Conservation (phyloP, 2,797 vertebrate genomes). For the Podarcis siculus region DNA sequence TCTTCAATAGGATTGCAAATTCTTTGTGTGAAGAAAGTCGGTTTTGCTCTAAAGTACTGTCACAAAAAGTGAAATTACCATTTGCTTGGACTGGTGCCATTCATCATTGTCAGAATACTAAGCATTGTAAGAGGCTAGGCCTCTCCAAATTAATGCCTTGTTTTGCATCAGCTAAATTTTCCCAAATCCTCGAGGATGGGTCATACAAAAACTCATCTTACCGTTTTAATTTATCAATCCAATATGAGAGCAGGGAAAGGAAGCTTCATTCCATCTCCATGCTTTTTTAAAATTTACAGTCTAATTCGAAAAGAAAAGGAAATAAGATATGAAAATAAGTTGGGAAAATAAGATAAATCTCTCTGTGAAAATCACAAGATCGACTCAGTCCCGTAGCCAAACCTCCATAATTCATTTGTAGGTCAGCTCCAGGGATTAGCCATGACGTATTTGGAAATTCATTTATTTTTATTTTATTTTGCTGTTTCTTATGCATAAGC, state of each 20-base stretch:
- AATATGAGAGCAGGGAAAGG: slow-evolving; percentile 85
- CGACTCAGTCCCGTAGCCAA: slow-evolving; percentile 83
- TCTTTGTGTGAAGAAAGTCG: slow-evolving; percentile 97
- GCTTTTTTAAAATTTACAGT: slow-evolving; percentile 90
- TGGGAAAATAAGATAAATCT: slow-evolving; percentile 94
- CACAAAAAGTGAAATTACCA: slow-evolving; percentile 99
- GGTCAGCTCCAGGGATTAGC: slow-evolving; percentile 88
- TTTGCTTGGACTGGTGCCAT: slow-evolving; percentile 99
- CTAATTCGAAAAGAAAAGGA: slow-evolving; percentile 96
- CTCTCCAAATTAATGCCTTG: slow-evolving; percentile 99
- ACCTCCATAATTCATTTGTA: slow-evolving; percentile 86
- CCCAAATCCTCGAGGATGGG: slow-evolving; percentile 99
- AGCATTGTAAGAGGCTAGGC: slow-evolving; percentile 93
- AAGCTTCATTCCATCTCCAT: slow-evolving; percentile 79
- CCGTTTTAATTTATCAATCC: slow-evolving; percentile 96
- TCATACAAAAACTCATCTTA: slow-evolving; percentile 89
- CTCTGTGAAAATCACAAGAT: slow-evolving; percentile 85
- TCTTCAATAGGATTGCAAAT: slow-evolving; percentile 98
- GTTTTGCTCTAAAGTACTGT: slow-evolving; percentile 98
- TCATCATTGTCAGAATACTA: slow-evolving; percentile 99
- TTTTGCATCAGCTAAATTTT: slow-evolving; percentile 99
- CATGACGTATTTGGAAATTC: slow-evolving; percentile 89
- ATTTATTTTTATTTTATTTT: slow-evolving; percentile 96
- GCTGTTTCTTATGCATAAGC: slow-evolving; percentile 90
- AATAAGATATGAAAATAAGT: slow-evolving; percentile 98